Conservation (phyloP, 2,797 vertebrate species). For the Oreochromis mossambicus region DNA sequence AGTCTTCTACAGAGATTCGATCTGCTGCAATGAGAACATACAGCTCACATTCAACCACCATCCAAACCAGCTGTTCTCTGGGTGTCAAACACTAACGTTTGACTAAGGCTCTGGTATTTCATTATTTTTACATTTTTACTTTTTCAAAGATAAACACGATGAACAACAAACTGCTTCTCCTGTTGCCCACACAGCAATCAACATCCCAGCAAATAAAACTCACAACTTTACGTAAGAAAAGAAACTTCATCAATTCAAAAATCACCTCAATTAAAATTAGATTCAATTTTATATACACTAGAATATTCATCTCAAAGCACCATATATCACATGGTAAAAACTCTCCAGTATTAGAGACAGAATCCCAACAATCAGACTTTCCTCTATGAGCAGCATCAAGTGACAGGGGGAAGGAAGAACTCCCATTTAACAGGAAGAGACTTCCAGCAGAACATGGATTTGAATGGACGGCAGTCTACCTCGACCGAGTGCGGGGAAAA, state of each 20-base stretch:
- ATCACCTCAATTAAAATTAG: neutral
- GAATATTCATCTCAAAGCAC: neutral
- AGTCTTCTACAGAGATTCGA: neutral
- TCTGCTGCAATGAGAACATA: neutral
- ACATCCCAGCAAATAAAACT: neutral
- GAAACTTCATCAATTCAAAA: neutral
- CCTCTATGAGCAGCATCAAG: neutral
- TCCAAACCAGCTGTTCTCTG: neutral
- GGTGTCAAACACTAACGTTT: neutral
- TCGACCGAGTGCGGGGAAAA: neutral
- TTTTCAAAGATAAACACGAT: neutral
- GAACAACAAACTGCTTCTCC: neutral
- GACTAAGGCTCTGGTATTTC: neutral
- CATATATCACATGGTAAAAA: neutral
- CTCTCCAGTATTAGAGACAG: neutral
- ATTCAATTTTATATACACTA: neutral
- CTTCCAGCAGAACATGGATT: neutral
- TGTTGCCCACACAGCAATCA: neutral
- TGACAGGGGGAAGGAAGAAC: neutral
- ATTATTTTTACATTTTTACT: neutral
- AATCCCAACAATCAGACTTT: neutral
- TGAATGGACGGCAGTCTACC: neutral
- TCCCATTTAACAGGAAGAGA: neutral
- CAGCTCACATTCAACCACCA: neutral
- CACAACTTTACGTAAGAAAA: neutral